These are phyloP conservation scores for Coranthus polyacanthus DNA, from an alignment of 2,797 vertebrate species.

Conservation along the genomic window DNA sequence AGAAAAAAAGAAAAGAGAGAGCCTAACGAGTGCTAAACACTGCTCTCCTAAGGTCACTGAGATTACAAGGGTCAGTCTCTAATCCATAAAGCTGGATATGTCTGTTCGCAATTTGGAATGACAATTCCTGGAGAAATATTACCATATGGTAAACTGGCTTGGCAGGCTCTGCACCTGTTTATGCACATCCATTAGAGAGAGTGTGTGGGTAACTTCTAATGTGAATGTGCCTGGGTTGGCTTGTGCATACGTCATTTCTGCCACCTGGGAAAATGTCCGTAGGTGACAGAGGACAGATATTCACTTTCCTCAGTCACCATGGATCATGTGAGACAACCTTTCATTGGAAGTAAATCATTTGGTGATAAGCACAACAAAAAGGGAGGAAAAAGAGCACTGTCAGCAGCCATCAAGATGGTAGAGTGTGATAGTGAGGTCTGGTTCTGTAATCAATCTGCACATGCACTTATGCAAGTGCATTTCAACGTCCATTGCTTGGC, in stretches of 20 bases:
- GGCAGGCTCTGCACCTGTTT: constrained; percentile 31
- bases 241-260: not conserved
- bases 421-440: constrained; percentile 55
- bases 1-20: constrained; percentile 48
- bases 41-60: constrained; percentile 59
- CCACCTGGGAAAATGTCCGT: constrained; percentile 46
- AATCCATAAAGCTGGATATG: constrained; percentile 66
- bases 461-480: constrained; percentile 49
- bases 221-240: constrained; percentile 16
- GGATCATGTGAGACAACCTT: constrained; percentile 66
- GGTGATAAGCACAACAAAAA: constrained; percentile 59
- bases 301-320: constrained; percentile 62
- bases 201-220: constrained; percentile 7
- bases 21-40: constrained; percentile 49
- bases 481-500: constrained; percentile 37
- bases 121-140: constrained; percentile 47
- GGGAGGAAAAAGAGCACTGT: constrained; percentile 49
- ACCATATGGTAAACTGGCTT: constrained; percentile 17
- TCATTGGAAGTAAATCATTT: constrained; percentile 64
- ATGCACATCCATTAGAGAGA: constrained; percentile 17
- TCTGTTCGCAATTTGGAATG: constrained; percentile 47
- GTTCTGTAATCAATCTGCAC: constrained; percentile 65
- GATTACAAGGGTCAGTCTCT: constrained; percentile 73
- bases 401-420: constrained; percentile 69
- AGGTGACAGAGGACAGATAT: constrained; percentile 62